Percentiles rank a stretch among this genome's conserved stretches.
Conservation (phyloP, 1,140 invertebrate genomes). For the Drosophila truncata region DNA sequence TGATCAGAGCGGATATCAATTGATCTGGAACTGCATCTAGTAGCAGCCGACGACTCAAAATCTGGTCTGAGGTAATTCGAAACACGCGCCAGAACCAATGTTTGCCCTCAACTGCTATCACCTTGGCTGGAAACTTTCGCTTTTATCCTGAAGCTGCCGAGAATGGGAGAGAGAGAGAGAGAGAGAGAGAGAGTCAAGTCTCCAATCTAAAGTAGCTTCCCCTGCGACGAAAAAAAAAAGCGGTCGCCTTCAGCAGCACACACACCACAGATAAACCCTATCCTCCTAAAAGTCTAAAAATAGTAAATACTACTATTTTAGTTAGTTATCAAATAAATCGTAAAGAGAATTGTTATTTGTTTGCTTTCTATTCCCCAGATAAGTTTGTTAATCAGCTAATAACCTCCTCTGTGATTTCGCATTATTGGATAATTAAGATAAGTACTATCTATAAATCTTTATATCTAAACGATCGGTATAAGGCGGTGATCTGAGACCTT, state of each 20-base stretch:
- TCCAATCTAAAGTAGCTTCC: neutral
- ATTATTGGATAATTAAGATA: neutral
- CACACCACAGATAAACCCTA: too few relatives aligned
- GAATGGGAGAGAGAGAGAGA: too few relatives aligned
- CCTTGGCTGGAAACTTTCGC: slow-evolving; percentile 8
- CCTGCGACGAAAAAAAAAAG: neutral
- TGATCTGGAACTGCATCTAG: slow-evolving; percentile 45
- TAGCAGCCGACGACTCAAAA: slow-evolving; percentile 1
- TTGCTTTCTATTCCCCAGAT: neutral
- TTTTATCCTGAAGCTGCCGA: slow-evolving; percentile 28
- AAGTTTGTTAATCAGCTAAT: neutral
- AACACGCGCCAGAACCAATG: slow-evolving; percentile 21
- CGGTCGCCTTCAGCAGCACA: neutral
- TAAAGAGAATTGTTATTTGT: neutral
- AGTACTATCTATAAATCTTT: neutral
- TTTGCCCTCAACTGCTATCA: slow-evolving; percentile 10
- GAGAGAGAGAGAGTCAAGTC: slow-evolving; percentile 12
- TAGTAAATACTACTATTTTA: neutral
- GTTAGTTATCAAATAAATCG: neutral
- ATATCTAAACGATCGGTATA: neutral
- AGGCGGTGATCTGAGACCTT: neutral
- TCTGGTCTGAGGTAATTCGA: slow-evolving; percentile 22
- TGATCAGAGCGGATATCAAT: slow-evolving; percentile 50
- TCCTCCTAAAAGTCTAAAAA: neutral
- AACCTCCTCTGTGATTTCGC: neutral